phyloP scores from a whole-genome alignment of 2,888 invertebrate species.

The Patella depressa region DNA sequence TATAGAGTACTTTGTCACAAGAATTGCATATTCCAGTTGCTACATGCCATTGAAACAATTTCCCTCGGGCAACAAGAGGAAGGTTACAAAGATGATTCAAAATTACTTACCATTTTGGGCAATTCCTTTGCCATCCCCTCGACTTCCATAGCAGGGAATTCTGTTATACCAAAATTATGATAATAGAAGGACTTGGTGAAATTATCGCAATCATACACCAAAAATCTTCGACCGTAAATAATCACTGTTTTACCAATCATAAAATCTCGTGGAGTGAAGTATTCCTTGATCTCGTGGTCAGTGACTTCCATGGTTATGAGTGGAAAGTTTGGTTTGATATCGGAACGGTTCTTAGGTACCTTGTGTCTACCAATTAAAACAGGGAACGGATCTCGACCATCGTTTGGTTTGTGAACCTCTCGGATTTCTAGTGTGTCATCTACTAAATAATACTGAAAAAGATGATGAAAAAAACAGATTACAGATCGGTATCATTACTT shows the following conservation, averaged over 20 bases:
- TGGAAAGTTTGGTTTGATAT: slow-evolving; percentile 69
- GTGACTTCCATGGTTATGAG: slow-evolving; percentile 79
- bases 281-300: slow-evolving; percentile 82
- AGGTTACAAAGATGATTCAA: neutral
- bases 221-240: slow-evolving; percentile 75
- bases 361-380: slow-evolving; percentile 82
- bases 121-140: slow-evolving; percentile 49
- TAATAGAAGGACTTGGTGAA: slow-evolving; percentile 86
- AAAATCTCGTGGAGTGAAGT: slow-evolving; percentile 84
- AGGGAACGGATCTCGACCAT: slow-evolving; percentile 84
- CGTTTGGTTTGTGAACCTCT: slow-evolving; percentile 81
- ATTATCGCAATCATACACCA: slow-evolving; percentile 84
- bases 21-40: no score
- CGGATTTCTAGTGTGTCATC: slow-evolving; percentile 86
- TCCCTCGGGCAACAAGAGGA: no score
- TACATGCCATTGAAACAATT: no score
- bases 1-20: no score
- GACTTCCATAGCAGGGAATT: slow-evolving; percentile 71
- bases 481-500: neutral
- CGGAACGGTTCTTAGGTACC: slow-evolving; percentile 72
- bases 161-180: slow-evolving; percentile 70
- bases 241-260: slow-evolving; percentile 77
- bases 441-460: slow-evolving; percentile 79
- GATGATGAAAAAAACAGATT: slow-evolving; percentile 13
- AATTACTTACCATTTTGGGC: slow-evolving; percentile 66